Evolutionary conservation across 2,888 invertebrate species (phyloP).

Genomic region (Nebria salina): DNA sequence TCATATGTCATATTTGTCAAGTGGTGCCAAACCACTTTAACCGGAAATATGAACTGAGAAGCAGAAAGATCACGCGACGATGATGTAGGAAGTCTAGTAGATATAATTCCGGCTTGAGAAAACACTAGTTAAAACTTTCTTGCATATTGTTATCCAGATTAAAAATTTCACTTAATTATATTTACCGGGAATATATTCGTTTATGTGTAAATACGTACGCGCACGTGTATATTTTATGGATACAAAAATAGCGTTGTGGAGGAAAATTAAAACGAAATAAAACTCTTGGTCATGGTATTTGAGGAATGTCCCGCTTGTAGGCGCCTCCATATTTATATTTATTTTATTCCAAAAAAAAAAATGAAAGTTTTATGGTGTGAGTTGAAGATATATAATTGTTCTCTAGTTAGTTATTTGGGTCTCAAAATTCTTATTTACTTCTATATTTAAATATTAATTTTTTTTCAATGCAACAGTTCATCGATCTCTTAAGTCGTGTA

Average conservation of each 20-base stretch:
- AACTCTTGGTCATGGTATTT: not conserved
- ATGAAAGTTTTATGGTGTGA: not conserved
- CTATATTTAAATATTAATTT: too few species aligned
- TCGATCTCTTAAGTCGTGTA: too few species aligned
- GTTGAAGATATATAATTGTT: not conserved
- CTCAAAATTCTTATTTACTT: too few species aligned
- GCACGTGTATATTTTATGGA: not conserved
- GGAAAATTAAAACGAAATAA: not conserved
- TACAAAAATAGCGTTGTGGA: not conserved
- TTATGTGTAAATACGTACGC: not conserved
- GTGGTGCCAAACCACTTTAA: not conserved
- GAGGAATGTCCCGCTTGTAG: not conserved
- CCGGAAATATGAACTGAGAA: not conserved
- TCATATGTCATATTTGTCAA: not conserved
- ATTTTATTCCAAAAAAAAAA: not conserved
- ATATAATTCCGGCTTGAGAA: not conserved
- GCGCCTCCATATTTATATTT: not conserved
- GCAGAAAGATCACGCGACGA: not conserved
- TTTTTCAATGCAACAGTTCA: too few species aligned
- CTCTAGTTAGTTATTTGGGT: not conserved
- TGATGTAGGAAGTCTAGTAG: not conserved
- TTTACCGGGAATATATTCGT: not conserved
- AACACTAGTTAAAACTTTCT: not conserved
- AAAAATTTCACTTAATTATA: not conserved
- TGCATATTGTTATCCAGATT: slow-evolving; percentile 1